Evolutionary conservation across 2,888 invertebrate species (phyloP).

Genomic region (Cetonia aurata): DNA sequence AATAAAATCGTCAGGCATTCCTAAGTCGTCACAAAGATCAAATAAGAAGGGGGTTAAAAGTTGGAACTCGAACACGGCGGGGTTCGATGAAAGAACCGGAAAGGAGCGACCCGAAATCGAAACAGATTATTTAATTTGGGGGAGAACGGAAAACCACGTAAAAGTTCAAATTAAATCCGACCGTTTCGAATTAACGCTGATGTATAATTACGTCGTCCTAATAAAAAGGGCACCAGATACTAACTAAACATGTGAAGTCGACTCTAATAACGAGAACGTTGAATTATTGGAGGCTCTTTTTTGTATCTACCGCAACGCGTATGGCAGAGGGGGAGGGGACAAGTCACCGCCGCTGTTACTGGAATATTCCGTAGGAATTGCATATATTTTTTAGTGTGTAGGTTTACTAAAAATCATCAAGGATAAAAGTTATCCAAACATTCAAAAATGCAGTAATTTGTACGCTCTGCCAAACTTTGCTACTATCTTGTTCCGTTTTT

Average conservation of each 20-base stretch:
- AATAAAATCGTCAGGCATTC: constrained; percentile 34
- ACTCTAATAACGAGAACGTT: constrained; percentile 30
- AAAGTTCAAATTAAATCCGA: constrained; percentile 41
- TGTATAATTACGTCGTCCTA: constrained; percentile 33
- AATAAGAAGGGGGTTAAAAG: constrained; percentile 31
- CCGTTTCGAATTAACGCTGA: constrained; percentile 37
- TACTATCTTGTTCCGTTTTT: no score
- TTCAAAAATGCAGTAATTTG: no score
- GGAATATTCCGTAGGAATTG: no score
- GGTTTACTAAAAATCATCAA: no score
- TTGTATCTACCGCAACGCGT: not conserved
- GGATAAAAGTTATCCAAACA: no score
- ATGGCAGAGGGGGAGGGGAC: constrained; percentile 12
- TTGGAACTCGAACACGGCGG: constrained; percentile 4
- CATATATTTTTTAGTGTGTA: no score
- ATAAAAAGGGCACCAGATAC: constrained; percentile 39
- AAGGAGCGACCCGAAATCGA: constrained; percentile 24
- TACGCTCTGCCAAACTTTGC: no score
- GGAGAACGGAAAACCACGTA: constrained; percentile 39
- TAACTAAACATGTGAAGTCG: constrained; percentile 35
- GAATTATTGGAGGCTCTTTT: constrained; percentile 30
- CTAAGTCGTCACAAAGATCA: constrained; percentile 27
- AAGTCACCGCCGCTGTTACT: not conserved
- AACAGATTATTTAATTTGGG: constrained; percentile 40
- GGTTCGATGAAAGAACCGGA: constrained; percentile 9